A percentile compares a stretch with the other conserved stretches of the same genome.
Evolutionary conservation across 2,888 invertebrate species (phyloP).

Genomic region (Horisme vitalbata): DNA sequence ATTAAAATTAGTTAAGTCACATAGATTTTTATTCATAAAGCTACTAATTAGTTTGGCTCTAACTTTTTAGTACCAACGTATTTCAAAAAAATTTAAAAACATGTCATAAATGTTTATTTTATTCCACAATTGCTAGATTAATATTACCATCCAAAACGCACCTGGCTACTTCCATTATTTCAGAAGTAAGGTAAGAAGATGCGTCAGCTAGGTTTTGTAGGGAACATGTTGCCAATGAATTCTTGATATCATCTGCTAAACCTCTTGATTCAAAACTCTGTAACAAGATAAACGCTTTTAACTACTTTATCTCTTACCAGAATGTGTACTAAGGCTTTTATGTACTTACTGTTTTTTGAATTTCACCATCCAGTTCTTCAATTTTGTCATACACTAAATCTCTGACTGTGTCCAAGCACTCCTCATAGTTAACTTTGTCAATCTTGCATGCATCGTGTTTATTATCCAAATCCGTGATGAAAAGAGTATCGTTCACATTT

Average conservation of each 20-base stretch:
- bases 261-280: conserved; percentile 44
- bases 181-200: conserved; percentile 39
- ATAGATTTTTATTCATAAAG: no score
- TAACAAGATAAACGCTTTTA: conserved; percentile 27
- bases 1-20: no score
- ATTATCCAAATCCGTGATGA: conserved; percentile 39
- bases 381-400: conserved; percentile 41
- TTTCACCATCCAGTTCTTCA: conserved; percentile 37
- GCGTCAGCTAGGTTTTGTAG: conserved; percentile 48
- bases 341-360: conserved; percentile 47
- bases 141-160: conserved; percentile 41
- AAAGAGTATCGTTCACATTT: conserved; percentile 39
- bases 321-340: not conserved
- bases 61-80: no score
- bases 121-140: conserved; percentile 5
- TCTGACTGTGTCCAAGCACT: conserved; percentile 43
- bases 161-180: conserved; percentile 41
- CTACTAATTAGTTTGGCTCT: no score
- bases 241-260: conserved; percentile 43
- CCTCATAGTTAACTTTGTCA: conserved; percentile 36
- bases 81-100: conserved; percentile 52
- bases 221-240: conserved; percentile 43
- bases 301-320: not conserved
- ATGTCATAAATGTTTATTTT: not conserved
- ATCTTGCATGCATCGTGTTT: conserved; percentile 41